phyloP scores from a whole-genome alignment of 2,113 vertebrate species.

The Morone saxatilis region DNA sequence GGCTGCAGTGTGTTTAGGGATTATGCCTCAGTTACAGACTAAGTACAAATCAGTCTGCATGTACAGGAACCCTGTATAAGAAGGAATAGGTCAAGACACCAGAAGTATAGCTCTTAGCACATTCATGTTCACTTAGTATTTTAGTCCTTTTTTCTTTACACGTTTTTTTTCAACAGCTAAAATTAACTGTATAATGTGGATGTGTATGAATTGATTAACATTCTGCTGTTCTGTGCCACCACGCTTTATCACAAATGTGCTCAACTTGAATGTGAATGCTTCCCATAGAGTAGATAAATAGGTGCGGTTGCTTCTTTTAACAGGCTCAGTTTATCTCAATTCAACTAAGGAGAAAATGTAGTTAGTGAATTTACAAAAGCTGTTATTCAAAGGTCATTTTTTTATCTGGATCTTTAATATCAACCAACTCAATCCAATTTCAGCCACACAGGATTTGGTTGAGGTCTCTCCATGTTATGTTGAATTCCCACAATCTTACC shows the following conservation, averaged over 20 bases:
- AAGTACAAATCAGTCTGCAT: slow-evolving; percentile 37
- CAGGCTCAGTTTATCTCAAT: neutral
- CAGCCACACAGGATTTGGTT: neutral
- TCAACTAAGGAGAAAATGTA: neutral
- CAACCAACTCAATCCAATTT: slow-evolving; percentile 7
- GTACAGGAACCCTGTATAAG: slow-evolving; percentile 8
- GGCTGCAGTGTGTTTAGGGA: slow-evolving; percentile 27
- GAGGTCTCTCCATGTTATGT: neutral
- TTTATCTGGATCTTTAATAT: slow-evolving; percentile 4
- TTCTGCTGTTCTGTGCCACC: neutral
- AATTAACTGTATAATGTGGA: neutral
- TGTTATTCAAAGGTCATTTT: slow-evolving; percentile 24
- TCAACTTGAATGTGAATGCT: neutral
- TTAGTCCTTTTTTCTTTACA: neutral
- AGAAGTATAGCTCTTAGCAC: neutral
- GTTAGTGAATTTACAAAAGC: neutral
- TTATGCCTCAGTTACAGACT: slow-evolving; percentile 26
- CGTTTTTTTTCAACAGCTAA: slow-evolving; percentile 27
- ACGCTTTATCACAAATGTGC: neutral
- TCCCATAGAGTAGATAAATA: neutral
- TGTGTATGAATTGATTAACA: neutral
- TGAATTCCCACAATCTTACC: slow-evolving; percentile 3
- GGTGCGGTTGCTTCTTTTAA: neutral
- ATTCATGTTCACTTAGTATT: neutral
- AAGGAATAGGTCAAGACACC: neutral